Evolutionary conservation across 2,888 invertebrate genomes (phyloP), one percentile per base, ranked within the genome.

Genomic region (Agrenia bidenticulata): DNA sequence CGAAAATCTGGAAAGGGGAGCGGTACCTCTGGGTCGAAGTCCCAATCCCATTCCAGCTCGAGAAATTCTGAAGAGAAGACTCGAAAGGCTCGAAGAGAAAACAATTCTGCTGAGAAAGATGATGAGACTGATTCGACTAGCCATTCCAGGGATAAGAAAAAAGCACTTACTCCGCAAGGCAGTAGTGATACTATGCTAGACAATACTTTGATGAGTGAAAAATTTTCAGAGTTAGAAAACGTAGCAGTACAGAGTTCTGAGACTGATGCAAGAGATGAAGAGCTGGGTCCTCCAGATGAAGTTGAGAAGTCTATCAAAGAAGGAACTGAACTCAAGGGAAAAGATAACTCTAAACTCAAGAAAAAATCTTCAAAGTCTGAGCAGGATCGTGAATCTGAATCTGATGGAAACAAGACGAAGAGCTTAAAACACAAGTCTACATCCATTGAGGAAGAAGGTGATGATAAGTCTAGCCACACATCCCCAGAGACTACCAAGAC

Each of bases 21-120:
- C 32, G 60, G 24, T 13, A 32, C 15, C 1, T 55, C 64, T 1
- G 26, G 13, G 1, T 49, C 49, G 5, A 55, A 66, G 58, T 64
- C 64, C 1, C 17, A 60, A 19, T 63, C 63, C 1, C 59, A 63
- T 15, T 17, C 59, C 21, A 60, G 63, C 19, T 50, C 42, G 39
- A 68, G 49, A 54, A 70, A 55, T 63, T 82, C 50, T 78, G 80
- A 45, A 79, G 86, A 76, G 85, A 85, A 70, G 85, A 85, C 70
- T 85, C 86, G 77, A 85, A 85, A 63, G 60, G n/a, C 39, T 27
- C 54, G 41, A 42, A 62, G 68, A 56, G 45, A 45, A 32, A 57
- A 61, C 23, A 60, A 60, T 39, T 50, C 66, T 19, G 62, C 39
- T 11, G 62, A 26, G 4, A 63, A 63, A 49, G 19, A 41, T 9